Conservation (phyloP, 92 coral and sea anemone species). For the Zoanthus gigantus region DNA sequence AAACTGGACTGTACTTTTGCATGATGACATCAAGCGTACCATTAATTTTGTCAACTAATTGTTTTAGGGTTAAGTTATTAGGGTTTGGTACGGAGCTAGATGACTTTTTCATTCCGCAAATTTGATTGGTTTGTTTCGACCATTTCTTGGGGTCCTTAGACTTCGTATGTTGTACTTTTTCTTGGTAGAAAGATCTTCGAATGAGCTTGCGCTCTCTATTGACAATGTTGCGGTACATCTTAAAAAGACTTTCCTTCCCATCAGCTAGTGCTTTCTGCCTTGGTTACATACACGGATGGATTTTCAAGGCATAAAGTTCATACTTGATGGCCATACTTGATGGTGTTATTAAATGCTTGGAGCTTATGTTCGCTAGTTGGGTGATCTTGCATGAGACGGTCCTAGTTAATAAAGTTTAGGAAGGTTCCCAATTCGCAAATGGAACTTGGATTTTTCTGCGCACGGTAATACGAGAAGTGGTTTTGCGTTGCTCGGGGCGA, state of each 20-base stretch:
- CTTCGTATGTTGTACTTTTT: conserved; percentile 17
- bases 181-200: conserved; percentile 26
- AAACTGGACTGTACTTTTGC: neutral
- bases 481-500: conserved; percentile 18
- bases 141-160: conserved; percentile 26
- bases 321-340: conserved; percentile 12
- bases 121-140: conserved; percentile 18
- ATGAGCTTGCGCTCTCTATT: conserved; percentile 11
- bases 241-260: conserved; percentile 6
- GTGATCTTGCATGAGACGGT: conserved; percentile 29
- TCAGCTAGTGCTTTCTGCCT: conserved; percentile 6
- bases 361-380: conserved; percentile 20
- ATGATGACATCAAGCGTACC: neutral
- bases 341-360: conserved; percentile 31
- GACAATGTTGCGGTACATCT: conserved; percentile 14
- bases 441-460: conserved; percentile 32
- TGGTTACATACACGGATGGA: conserved; percentile 18
- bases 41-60: conserved; percentile 27
- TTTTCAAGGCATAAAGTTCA: conserved; percentile 10
- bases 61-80: conserved; percentile 20
- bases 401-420: conserved; percentile 32
- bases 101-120: conserved; percentile 16
- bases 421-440: conserved; percentile 22
- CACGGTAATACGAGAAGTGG: conserved; percentile 41
- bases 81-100: neutral